Evolutionary conservation across 2,888 invertebrate species (phyloP), one percentile per base, ranked within the genome.

Genomic region (Caenorhabditis sp.): DNA sequence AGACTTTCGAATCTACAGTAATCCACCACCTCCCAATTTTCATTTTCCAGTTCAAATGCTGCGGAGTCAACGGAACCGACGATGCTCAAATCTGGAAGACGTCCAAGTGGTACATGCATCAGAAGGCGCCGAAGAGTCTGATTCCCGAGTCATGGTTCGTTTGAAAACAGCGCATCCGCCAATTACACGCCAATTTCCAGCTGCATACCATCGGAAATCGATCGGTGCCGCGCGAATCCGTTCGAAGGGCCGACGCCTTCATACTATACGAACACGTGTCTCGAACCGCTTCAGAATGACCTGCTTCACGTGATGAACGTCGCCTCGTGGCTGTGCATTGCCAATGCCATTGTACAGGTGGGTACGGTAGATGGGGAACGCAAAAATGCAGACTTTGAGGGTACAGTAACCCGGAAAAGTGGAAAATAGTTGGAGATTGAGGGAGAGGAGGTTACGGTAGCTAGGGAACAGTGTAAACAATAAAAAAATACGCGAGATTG

Each of bases 61-160:
- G 91, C 70, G 91, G 90, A 28, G 90, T 91, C 8, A 90, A 91
- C 60, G 90, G 90, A 22, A 90, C 89, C 0, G 88, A 89, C 37
- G 88, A 91, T 68, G 87, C 82, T 20, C 76, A 77, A n/a, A 83
- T 91, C 26, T 91, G 91, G 91, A 71, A 88, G 26, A 90, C 89
- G 13, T 89, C 90, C 20, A 91, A 91, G 60, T 91, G 91, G 91
- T 89, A 90, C 68, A 90, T 90, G 90, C 90, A 90, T 77, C 87
- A 89, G 64, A 80, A 78, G 32, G 83, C 80, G 18, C 84, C 82
- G 18, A 85, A 85, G 44, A 69, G 60, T 22, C 80, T 85, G 4
- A 44, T 83, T 40, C 83, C 83, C 15, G 72, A 80, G 55, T 80
- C 80, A 11, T 83, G 83, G 82, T 83, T 15, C 65, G 69, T 44